Percentiles rank a stretch among this genome's conserved stretches.
phyloP scores from a whole-genome alignment of 1,140 invertebrate genomes.

The Drosophila willistoni region DNA sequence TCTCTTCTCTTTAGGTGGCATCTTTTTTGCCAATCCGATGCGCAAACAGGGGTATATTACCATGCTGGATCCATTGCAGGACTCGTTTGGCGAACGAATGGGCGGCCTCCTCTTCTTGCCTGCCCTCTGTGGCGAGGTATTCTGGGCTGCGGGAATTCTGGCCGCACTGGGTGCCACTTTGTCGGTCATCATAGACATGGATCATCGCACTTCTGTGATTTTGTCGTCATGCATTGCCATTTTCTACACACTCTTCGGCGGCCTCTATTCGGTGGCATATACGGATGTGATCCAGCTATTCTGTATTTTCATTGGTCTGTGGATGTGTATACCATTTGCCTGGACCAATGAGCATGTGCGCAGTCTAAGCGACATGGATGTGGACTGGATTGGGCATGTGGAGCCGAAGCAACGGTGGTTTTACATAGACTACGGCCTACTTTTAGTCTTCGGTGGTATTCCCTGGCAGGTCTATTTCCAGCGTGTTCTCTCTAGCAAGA shows the following conservation, averaged over 20 bases:
- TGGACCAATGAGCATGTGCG: constrained; percentile 93
- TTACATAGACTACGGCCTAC: constrained; percentile 95
- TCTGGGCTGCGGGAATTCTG: constrained; percentile 98
- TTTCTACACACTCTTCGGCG: constrained; percentile 98
- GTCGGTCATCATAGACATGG: constrained; percentile 98
- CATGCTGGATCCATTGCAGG: constrained; percentile 99
- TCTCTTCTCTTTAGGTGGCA: constrained; percentile 88
- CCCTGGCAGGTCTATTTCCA: constrained; percentile 99
- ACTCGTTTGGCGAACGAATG: constrained; percentile 97
- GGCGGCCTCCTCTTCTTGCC: constrained; percentile 98
- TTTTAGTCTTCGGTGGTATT: constrained; percentile 98
- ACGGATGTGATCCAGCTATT: constrained; percentile 99
- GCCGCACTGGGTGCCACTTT: constrained; percentile 97
- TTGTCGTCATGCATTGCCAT: constrained; percentile 97
- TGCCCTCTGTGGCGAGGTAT: constrained; percentile 98
- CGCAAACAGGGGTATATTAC: constrained; percentile 98
- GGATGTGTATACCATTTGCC: constrained; percentile 99
- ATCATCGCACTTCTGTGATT: constrained; percentile 95
- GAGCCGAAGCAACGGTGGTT: constrained; percentile 89
- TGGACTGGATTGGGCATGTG: constrained; percentile 95
- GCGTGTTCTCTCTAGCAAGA: constrained; percentile 97
- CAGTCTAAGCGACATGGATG: constrained; percentile 90
- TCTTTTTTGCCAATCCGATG: constrained; percentile 99
- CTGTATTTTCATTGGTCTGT: constrained; percentile 99
- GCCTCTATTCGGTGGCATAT: constrained; percentile 98